A percentile compares a stretch with the other conserved stretches of the same genome.
These are phyloP conservation scores for Athalia cordata DNA, from an alignment of 2,888 invertebrate genomes.

Conservation along the genomic window DNA sequence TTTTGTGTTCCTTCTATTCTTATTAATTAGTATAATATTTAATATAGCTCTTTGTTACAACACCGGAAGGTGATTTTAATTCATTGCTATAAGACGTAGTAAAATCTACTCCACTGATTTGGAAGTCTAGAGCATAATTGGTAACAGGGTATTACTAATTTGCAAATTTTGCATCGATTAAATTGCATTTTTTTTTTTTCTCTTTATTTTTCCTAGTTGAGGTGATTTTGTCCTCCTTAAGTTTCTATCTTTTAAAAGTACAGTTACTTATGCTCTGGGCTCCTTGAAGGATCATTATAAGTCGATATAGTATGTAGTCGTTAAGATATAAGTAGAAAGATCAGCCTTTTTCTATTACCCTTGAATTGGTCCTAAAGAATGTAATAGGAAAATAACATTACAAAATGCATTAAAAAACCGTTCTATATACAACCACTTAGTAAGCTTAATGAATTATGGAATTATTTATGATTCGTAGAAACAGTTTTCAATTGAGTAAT, in stretches of 20 bases:
- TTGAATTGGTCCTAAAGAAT: constrained; percentile 52
- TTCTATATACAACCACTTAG: constrained; percentile 31
- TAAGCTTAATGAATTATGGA: constrained; percentile 30
- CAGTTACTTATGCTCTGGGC: constrained; percentile 23
- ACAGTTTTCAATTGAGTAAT: constrained; percentile 8
- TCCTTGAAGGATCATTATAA: constrained; percentile 3
- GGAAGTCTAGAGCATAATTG: constrained; percentile 27
- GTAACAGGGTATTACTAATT: not conserved
- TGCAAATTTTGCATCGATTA: not conserved
- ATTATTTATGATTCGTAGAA: constrained; percentile 34
- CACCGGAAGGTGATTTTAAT: constrained; percentile 42
- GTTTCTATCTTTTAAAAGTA: not conserved
- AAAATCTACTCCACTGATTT: not conserved
- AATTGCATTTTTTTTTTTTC: not conserved
- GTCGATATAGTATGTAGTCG: constrained; percentile 18
- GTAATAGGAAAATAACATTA: constrained; percentile 47
- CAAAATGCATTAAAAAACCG: constrained; percentile 44
- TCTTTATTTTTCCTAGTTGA: constrained; percentile 3
- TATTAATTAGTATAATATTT: constrained; percentile 44
- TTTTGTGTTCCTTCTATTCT: constrained; percentile 45
- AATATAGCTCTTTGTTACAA: constrained; percentile 49
- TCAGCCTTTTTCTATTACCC: constrained; percentile 57
- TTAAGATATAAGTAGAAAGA: constrained; percentile 51
- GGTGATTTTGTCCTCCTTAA: not conserved
- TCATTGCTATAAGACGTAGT: constrained; percentile 29